Conservation (phyloP, 2,888 invertebrate genomes). For the Leptura quadrifasciata region DNA sequence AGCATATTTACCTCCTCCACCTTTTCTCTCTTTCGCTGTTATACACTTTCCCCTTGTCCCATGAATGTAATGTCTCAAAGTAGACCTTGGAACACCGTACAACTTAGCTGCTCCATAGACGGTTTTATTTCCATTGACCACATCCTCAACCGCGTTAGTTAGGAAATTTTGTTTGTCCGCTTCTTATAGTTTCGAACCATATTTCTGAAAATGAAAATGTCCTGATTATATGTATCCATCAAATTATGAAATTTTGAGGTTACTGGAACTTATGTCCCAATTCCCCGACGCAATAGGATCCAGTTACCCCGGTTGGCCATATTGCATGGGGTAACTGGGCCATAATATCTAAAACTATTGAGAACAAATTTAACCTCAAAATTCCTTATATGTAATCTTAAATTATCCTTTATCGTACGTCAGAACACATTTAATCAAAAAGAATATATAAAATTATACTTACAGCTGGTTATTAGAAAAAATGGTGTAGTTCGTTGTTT, state of each 20-base stretch:
- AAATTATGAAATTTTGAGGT: conserved; percentile 19
- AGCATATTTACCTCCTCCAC: conserved; percentile 42
- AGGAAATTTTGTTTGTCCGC: conserved; percentile 19
- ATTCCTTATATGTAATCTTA: conserved; percentile 1
- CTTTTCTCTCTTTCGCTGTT: conserved; percentile 44
- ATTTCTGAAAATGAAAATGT: conserved; percentile 18
- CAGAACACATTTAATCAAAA: neutral
- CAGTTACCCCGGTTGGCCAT: conserved; percentile 16
- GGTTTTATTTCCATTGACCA: conserved; percentile 45
- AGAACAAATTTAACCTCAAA: neutral
- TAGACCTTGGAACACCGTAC: conserved; percentile 47
- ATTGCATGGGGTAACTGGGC: conserved; percentile 8
- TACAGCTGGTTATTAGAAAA: conserved; percentile 8
- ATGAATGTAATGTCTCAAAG: conserved; percentile 44
- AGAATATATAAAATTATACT: neutral
- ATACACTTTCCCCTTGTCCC: conserved; percentile 46
- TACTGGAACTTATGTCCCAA: neutral
- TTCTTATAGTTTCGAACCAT: conserved; percentile 28
- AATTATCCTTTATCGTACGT: conserved; percentile 1
- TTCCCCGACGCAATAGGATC: conserved; percentile 13
- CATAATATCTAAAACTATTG: conserved; percentile 16
- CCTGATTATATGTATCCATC: conserved; percentile 12
- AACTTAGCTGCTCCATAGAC: conserved; percentile 40
- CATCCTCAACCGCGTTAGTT: conserved; percentile 41
- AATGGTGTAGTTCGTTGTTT: neutral